phyloP scores from a whole-genome alignment of 2,888 invertebrate genomes.

The Ophonus ardosiacus region DNA sequence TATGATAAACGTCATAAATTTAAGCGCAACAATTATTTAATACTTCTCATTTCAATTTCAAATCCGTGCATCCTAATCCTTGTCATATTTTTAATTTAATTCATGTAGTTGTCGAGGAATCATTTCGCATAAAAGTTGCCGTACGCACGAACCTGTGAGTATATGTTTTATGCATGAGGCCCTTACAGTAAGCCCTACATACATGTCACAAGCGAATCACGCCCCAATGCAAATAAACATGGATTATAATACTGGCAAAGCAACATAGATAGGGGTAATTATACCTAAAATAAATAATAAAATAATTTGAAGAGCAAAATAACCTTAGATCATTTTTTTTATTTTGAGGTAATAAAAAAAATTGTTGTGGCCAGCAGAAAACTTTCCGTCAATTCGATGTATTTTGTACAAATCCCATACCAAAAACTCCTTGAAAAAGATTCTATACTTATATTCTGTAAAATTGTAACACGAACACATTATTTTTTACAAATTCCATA shows the following conservation, averaged over 20 bases:
- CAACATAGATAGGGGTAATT: neutral
- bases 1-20: no score
- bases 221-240: slow-evolving; percentile 2
- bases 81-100: neutral
- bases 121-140: neutral
- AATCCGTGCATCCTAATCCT: neutral
- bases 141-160: neutral
- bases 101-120: neutral
- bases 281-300: neutral
- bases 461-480: no score
- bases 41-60: neutral
- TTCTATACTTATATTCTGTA: no score
- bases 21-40: neutral
- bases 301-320: neutral
- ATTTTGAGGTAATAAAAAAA: no score
- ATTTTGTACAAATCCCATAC: no score
- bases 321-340: no score
- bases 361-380: no score
- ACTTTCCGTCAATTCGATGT: no score
- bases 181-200: slow-evolving; percentile 25
- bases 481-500: no score
- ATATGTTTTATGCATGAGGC: slow-evolving; percentile 58
- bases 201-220: neutral
- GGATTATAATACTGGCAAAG: neutral
- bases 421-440: no score